These are phyloP conservation scores for Clinocottus analis DNA, from an alignment of 2,113 vertebrate species.

Conservation along the genomic window DNA sequence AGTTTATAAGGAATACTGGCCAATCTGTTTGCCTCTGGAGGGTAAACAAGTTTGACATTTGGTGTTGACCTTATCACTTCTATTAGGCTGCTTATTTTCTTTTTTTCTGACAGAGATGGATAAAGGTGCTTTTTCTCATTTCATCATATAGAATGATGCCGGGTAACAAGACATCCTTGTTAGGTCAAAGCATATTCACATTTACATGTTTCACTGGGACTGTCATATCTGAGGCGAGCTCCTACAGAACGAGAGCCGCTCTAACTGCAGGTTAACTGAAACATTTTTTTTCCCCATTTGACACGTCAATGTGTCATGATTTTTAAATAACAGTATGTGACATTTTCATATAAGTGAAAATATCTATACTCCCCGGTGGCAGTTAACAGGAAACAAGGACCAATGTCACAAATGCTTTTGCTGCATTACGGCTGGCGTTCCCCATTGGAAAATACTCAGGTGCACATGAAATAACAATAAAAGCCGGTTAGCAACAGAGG, in stretches of 20 bases:
- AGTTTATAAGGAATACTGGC: conserved; percentile 72
- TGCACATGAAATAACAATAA: neutral
- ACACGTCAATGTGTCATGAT: neutral
- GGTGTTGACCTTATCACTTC: conserved; percentile 77
- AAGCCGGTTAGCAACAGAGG: neutral
- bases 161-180: conserved; percentile 75
- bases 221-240: conserved; percentile 26
- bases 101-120: conserved; percentile 76
- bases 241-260: conserved; percentile 23
- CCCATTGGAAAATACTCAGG: neutral
- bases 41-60: conserved; percentile 80
- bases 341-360: neutral
- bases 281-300: neutral
- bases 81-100: conserved; percentile 67
- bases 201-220: conserved; percentile 56
- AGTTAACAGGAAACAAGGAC: neutral
- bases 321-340: neutral
- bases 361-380: neutral
- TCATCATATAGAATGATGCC: conserved; percentile 66
- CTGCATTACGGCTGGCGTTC: neutral
- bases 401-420: neutral
- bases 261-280: neutral
- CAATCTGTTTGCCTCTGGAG: conserved; percentile 69
- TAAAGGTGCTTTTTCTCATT: conserved; percentile 63
- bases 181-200: conserved; percentile 61